Percentiles rank a stretch among this genome's conserved stretches.
These are phyloP conservation scores for Galerucella pusilla DNA, from an alignment of 2,888 invertebrate species.

Conservation along the genomic window DNA sequence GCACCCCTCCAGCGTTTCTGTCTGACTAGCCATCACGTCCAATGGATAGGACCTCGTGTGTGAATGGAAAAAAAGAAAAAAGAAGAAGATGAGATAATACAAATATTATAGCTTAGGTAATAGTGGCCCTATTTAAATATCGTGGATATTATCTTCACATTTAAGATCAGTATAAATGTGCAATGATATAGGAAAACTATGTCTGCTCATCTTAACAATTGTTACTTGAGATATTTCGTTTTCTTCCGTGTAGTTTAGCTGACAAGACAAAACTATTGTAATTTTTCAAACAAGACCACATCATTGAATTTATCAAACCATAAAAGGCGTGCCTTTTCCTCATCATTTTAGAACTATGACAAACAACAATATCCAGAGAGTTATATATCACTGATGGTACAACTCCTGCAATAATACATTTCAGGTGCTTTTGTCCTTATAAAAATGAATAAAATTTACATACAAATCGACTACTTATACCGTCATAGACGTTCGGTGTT, in stretches of 20 bases:
- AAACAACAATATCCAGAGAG: conserved; percentile 4
- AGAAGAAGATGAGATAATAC: too few relatives aligned
- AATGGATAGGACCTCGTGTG: too few relatives aligned
- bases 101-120: too few relatives aligned
- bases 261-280: neutral
- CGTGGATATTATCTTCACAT: too few relatives aligned
- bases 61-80: too few relatives aligned
- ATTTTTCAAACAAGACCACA: neutral
- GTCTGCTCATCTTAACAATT: too few relatives aligned
- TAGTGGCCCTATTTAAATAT: too few relatives aligned
- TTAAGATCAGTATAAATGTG: too few relatives aligned
- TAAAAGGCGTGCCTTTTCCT: conserved; percentile 16
- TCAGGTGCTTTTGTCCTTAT: conserved; percentile 11
- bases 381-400: conserved; percentile 6
- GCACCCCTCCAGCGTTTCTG: too few relatives aligned
- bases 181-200: too few relatives aligned
- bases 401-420: conserved; percentile 21
- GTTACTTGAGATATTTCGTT: too few relatives aligned
- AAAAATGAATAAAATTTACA: conserved; percentile 35
- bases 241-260: neutral
- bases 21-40: too few relatives aligned
- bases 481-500: neutral
- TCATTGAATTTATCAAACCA: neutral
- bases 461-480: conserved; percentile 25
- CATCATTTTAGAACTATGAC: conserved; percentile 1